A percentile compares a stretch with the other conserved stretches of the same genome.
Evolutionary conservation across 1,140 invertebrate genomes (phyloP).

Genomic region (Semibalanus balanoides): DNA sequence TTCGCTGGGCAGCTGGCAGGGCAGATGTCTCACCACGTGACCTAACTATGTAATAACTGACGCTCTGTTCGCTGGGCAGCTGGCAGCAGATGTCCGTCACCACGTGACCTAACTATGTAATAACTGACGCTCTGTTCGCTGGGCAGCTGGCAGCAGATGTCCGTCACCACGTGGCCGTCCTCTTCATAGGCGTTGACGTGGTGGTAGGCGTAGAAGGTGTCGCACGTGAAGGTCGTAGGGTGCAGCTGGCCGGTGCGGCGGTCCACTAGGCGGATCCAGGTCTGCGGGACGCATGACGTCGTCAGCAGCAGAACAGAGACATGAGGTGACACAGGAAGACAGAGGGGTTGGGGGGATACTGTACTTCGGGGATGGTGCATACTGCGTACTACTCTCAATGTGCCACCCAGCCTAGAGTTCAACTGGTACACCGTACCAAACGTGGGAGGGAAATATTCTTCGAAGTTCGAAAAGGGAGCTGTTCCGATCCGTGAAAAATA

Average conservation of each 20-base stretch:
- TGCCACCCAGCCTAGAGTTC: too few relatives aligned
- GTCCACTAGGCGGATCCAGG: constrained; percentile 32
- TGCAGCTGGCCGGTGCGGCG: constrained; percentile 30
- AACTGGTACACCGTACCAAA: too few relatives aligned
- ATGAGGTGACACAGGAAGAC: neutral
- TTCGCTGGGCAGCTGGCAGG: too few relatives aligned
- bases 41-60: neutral
- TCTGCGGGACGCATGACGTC: neutral
- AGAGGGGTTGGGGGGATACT: neutral
- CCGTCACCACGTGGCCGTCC: constrained; percentile 16
- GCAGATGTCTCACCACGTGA: too few relatives aligned
- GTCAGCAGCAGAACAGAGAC: neutral
- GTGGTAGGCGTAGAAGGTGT: constrained; percentile 40
- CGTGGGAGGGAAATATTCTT: neutral
- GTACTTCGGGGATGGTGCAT: neutral
- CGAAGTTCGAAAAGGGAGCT: constrained; percentile 8
- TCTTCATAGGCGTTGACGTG: constrained; percentile 38
- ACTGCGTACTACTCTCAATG: neutral
- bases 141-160: constrained; percentile 22
- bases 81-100: constrained; percentile 23
- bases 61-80: constrained; percentile 3
- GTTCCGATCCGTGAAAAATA: neutral
- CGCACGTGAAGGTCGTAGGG: constrained; percentile 27
- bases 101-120: constrained; percentile 3
- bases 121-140: neutral